These are phyloP conservation scores for Diabrotica virgifera DNA, from an alignment of 1,140 invertebrate species.

Conservation along the genomic window DNA sequence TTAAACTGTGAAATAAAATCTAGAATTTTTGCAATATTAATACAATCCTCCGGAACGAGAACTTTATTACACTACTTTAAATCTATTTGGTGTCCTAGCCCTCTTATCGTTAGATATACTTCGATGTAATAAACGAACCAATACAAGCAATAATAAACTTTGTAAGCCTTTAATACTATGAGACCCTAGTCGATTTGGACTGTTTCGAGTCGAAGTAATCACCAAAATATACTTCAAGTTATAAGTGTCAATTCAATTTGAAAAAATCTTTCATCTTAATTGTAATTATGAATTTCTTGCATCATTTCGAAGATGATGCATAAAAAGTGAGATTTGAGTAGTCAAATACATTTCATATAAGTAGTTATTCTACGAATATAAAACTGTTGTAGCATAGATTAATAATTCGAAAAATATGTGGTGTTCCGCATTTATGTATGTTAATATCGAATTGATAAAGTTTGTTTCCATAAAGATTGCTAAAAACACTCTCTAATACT, in stretches of 20 bases:
- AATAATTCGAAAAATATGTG: conserved; percentile 35
- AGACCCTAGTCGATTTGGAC: background rate
- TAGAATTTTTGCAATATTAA: no score
- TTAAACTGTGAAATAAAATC: no score
- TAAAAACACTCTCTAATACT: conserved; percentile 13
- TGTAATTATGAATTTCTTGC: conserved; percentile 23
- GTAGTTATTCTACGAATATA: conserved; percentile 22
- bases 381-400: conserved; percentile 38
- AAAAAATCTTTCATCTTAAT: conserved; percentile 22
- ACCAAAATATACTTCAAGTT: conserved; percentile 18
- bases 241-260: conserved; percentile 40
- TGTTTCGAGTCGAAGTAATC: conserved; percentile 14
- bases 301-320: conserved; percentile 21
- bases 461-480: background rate
- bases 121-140: no score
- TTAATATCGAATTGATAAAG: conserved; percentile 11
- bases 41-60: no score
- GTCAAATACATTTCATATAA: conserved; percentile 21
- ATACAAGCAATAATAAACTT: no score
- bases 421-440: conserved; percentile 25
- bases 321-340: conserved; percentile 22
- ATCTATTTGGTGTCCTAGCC: no score
- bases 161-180: no score
- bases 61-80: no score
- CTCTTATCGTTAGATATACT: no score